Base-by-base conservation (phyloP, 2,113 vertebrate species). In the Cyprinodon tularosa region DNA sequence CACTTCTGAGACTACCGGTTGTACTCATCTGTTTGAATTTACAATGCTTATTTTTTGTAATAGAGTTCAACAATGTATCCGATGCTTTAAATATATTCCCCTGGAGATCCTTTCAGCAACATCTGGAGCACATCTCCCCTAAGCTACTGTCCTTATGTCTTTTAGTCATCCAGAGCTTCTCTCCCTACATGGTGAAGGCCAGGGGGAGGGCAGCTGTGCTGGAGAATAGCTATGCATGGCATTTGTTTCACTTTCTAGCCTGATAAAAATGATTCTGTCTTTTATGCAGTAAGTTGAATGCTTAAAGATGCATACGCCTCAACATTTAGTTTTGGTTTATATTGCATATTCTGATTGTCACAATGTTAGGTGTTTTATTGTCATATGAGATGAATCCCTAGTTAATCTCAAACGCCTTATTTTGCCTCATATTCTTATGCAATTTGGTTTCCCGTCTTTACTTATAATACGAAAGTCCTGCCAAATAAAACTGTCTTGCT, bases 181-280 rank as follows among this genome's bases (percentile, higher is more conserved):
- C 64, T 88, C 90, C 89, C 82, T 92, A 90, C 78, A 90, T 85
- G 89, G 91, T 84, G 36, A 84, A 69, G 82, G 84, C 73, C 61
- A 38, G 0, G 71, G 74, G 36, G 59, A 79, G 74, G 74, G 69
- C 70, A 74, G 72, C 36, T 6, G 61, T 61, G 39, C 62, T 68
- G 45, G 67, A 75, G 12, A 64, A 66, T 72, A 82, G 59, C 59
- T 44, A 77, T 40, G 45, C 75, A 72, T 73, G 80, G 67, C 59
- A 66, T 86, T 48, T 71, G 53, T 48, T 80, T 81, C 68, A 76
- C 60, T 78, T 63, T 60, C 60, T 72, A 38, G 66, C 74, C 71
- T 6, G 29, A 45, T 45, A 45, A 20, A 47, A 60, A 40, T 64
- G 45, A 77, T 66, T 65, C 2, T 44, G 8, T 66, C 20, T 15